Evolutionary conservation across 2,888 invertebrate species (phyloP).

Genomic region (Thyatira batis): DNA sequence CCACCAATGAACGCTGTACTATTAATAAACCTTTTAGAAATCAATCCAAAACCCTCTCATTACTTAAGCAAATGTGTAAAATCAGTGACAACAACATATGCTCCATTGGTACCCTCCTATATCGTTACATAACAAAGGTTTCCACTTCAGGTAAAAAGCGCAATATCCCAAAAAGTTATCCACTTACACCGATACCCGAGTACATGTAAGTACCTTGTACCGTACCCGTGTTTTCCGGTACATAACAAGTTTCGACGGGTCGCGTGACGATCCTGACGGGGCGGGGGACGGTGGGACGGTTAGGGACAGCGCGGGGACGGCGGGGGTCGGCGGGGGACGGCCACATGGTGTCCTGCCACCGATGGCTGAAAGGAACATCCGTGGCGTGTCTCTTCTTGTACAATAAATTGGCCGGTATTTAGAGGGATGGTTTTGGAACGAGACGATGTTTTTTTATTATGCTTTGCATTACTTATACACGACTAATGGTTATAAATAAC

Average conservation of each 20-base stretch:
- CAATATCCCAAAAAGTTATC: neutral
- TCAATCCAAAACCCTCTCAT: too few relatives aligned
- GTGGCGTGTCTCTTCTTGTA: constrained; percentile 17
- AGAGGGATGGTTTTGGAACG: neutral
- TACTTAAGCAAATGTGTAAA: neutral
- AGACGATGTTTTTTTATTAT: neutral
- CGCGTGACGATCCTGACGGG: constrained; percentile 26
- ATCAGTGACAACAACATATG: neutral
- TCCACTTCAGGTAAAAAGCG: neutral
- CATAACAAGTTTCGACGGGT: constrained; percentile 36
- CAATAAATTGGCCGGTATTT: neutral
- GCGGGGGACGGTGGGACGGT: constrained; percentile 10
- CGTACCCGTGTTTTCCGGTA: constrained; percentile 17
- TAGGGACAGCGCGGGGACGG: constrained; percentile 9
- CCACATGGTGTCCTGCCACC: neutral
- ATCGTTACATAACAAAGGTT: neutral
- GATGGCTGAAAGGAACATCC: constrained; percentile 12
- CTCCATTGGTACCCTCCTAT: neutral
- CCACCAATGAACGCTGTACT: too few relatives aligned
- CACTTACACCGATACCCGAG: neutral
- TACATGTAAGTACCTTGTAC: neutral
- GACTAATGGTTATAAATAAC: too few relatives aligned
- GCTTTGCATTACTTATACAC: too few relatives aligned
- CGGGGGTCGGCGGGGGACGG: neutral
- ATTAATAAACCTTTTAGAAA: too few relatives aligned